These are phyloP conservation scores for Tamias sibiricus DNA, from an alignment of 2,113 vertebrate genomes.

Conservation along the genomic window DNA sequence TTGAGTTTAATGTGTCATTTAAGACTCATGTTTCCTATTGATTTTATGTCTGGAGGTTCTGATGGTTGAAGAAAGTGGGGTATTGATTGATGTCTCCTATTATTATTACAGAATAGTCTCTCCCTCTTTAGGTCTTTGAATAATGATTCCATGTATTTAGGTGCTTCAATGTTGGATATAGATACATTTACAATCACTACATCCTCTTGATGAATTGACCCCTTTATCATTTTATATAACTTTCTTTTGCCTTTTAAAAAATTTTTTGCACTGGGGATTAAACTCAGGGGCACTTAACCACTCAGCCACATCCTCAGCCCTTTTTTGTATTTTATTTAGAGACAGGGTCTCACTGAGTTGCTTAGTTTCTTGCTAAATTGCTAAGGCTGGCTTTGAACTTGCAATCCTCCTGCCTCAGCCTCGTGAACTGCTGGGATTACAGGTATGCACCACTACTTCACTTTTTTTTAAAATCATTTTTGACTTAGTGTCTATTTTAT, in stretches of 20 bases:
- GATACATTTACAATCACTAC: not conserved
- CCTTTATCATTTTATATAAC: not conserved
- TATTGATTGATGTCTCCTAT: not conserved
- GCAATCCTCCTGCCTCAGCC: too few relatives aligned
- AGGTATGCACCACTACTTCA: too few relatives aligned
- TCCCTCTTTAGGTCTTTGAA: too few relatives aligned
- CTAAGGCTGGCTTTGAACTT: too few relatives aligned
- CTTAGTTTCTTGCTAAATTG: too few relatives aligned
- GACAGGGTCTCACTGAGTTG: too few relatives aligned
- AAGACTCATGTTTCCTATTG: not conserved
- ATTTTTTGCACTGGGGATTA: too few relatives aligned
- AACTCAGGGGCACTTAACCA: too few relatives aligned
- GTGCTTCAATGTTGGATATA: not conserved
- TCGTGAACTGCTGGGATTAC: too few relatives aligned
- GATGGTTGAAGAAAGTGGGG: not conserved
- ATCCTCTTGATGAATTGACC: not conserved
- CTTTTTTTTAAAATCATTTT: not conserved
- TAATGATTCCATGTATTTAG: not conserved
- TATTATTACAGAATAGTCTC: not conserved
- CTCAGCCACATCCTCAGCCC: too few relatives aligned
- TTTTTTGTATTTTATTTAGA: too few relatives aligned
- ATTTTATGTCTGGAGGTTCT: not conserved
- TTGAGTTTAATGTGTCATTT: not conserved
- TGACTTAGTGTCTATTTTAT: not conserved
- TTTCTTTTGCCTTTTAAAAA: too few relatives aligned